Base-by-base conservation (phyloP, 2,888 invertebrate species). In the Metacarcinus magister region DNA sequence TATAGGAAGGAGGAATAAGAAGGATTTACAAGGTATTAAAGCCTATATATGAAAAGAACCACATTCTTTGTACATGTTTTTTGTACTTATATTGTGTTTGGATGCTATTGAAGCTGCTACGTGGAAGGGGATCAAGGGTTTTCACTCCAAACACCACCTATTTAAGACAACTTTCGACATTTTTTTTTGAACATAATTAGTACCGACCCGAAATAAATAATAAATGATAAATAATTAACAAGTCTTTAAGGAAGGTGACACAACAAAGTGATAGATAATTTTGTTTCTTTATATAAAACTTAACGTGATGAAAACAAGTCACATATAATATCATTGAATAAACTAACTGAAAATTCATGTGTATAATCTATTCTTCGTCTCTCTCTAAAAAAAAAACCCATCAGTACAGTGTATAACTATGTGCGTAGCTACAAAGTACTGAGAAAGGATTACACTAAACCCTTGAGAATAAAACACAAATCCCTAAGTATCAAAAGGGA, bases 11-110 rank as follows among this genome's bases (percentile, higher is more conserved):
- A 67, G 82, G 32, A 82, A 82, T 32, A 82, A 82, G 82, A 82
- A 82, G 82, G 82, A 28, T 82, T 82, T 82, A 82, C 82, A 82
- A 82, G 82, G 82, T 82, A 82, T 82, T 82, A 32, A 82, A 28
- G 82, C 82, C 82, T 32, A 28, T 32, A 82, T 3, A 28, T 82
- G 82, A 82, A 82, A 82, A 32, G 82, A 13, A 32, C 82, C 82
- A 82, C 82, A 82, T 82, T 82, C 82, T 13, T 82, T 82, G 19
- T 82, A 82, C 54, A 8, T n/a, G 67, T 82, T 82, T 75, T 82
- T 82, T 82, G 2, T 82, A 23, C 32, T 5, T 32, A 3, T 10
- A 7, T 8, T 32, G 82, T 32, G 19, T 82, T 32, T 82, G 82
- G 82, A 32, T 32, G 7, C 32, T 82, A 82, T 82, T 32, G 28